Conservation (phyloP, 2,113 vertebrate species). For the Caretta caretta region DNA sequence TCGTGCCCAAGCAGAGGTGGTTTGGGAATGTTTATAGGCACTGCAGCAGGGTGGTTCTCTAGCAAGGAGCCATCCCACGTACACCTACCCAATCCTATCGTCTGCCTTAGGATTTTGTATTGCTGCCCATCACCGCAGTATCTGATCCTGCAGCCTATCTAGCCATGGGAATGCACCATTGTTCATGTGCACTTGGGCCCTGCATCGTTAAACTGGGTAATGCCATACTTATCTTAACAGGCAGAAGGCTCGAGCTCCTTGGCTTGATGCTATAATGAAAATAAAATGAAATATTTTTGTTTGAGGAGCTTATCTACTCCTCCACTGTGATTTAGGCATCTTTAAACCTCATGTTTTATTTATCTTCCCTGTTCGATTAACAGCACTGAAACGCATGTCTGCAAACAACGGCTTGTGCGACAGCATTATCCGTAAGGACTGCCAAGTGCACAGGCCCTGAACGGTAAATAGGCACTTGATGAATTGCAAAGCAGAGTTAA, state of each 20-base stretch:
- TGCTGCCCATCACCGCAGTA: background rate
- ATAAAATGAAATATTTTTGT: slow-evolving; percentile 54
- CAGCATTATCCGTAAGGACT: background rate
- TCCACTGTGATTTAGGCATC: slow-evolving; percentile 37
- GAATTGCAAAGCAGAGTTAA: fast-evolving
- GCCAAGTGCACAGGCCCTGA: background rate
- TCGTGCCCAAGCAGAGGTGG: background rate
- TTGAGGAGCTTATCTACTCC: slow-evolving; percentile 41
- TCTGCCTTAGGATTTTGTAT: background rate
- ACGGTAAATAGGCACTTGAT: fast-evolving
- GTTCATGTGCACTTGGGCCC: background rate
- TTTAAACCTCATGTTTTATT: slow-evolving; percentile 61
- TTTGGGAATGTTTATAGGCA: background rate
- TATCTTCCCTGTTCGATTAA: background rate
- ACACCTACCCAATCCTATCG: background rate
- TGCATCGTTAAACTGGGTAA: no score
- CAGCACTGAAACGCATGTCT: background rate
- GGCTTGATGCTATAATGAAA: background rate
- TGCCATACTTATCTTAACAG: background rate
- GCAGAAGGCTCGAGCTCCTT: background rate
- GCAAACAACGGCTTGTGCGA: slow-evolving; percentile 28
- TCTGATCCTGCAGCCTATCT: background rate
- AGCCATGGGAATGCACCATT: background rate
- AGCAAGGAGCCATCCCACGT: background rate
- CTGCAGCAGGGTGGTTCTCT: background rate